Evolutionary conservation across 2,888 invertebrate genomes (phyloP), one percentile per base, ranked within the genome.

Genomic region (Drosophila anomalata): DNA sequence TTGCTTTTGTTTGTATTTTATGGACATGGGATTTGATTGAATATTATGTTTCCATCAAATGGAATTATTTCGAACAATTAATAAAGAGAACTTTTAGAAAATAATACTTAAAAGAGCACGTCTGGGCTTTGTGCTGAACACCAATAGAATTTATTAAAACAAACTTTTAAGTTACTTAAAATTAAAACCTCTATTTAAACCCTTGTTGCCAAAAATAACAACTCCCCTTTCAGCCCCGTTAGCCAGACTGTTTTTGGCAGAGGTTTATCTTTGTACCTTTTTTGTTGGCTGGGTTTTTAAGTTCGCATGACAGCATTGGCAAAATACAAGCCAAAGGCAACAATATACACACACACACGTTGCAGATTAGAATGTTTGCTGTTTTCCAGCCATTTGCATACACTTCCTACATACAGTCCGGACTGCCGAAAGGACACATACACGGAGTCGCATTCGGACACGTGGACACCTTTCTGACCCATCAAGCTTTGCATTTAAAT

Each of bases 321-420:
- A 22, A 14, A 53, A 56, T 41, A 41, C 29, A 39, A 46, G 60
- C 71, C 14, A 70, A 46, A 54, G 53, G 60, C 55, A 31, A 59
- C 67, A 68, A 46, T 20, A 69, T 17, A 56, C n/a, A 56, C 26
- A 17, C 46, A 17, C 46, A 17, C 24, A 52, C 42, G 31, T 20
- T 36, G 47, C 47, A 41, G 67, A 66, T 67, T 66, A 66, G 48
- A 54, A 47, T 66, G 67, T 66, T 66, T 66, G 67, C 68, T 66
- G 67, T 67, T 47, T 67, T 67, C 65, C 54, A 54, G 68, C 48
- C 65, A 67, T 67, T 66, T 66, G 55, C 67, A 66, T 66, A 67
- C 47, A 65, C 53, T 39, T 12, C 65, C 9, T 51, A 63, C 36
- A 12, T 11, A 12, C n/a, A 33, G 12, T 12, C 12, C 4, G 5